Evolutionary conservation across 2,797 vertebrate genomes (phyloP), one percentile per base, ranked within the genome.

Genomic region (Siniperca scherzeri): DNA sequence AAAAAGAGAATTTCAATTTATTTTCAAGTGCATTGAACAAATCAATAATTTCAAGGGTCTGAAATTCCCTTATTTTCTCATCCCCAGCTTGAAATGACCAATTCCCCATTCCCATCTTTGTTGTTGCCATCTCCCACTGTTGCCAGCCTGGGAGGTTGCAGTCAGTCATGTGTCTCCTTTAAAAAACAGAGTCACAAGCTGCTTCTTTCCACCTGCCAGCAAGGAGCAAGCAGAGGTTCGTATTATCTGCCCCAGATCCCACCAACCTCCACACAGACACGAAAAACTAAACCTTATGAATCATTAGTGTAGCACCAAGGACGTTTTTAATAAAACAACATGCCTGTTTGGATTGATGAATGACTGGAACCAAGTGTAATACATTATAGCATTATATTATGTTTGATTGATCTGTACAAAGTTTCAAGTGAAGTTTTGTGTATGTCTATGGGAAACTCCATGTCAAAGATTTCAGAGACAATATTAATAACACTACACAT

Each of bases 261-360:
- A 61, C n/a, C 61, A 33, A 19, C 40, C 4, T 17, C n/a, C 14
- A 21, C 48, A 61, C 42, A 50, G n/a, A 73, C 59, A 65, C 6
- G 25, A 21, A 59, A n/a, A 67, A 67, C 40, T 46, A 48, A 70
- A 61, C 3, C 14, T 46, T 55, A 38, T 52, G 67, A 82, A 67
- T 81, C 59, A 78, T 70, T 74, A 67, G 53, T 36, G 66, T 16
- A 16, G 42, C 67, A 70, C 22, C 44, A 61, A 71, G n/a, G 19
- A 74, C 13, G 33, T 38, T 66, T 70, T 81, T 78, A 70, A 78
- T 81, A 74, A 73, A 85, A 55, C 44, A 33, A 36, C 48, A 61
- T 65, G 60, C 33, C 66, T 42, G 17, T 74, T 56, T 56, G 38
- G 36, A 5, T 60, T 85, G 74, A 74, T 78, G 21, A 85, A 84